Percentiles rank a stretch among this genome's conserved stretches.
Conservation (phyloP, 2,797 vertebrate genomes). For the Thripadectes ignobilis region DNA sequence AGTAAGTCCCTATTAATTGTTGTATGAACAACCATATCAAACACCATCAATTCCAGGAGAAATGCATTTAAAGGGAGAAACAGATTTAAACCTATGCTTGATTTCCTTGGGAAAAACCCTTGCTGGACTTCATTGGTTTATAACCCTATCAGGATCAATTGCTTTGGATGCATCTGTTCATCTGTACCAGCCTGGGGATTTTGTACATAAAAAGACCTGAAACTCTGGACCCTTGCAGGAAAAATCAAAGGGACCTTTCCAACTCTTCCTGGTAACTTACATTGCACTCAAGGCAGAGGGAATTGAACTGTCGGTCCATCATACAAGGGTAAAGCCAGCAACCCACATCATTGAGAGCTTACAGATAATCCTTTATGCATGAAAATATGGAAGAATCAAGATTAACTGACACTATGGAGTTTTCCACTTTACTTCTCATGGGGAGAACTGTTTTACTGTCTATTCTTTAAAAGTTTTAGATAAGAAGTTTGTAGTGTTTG, state of each 20-base stretch:
- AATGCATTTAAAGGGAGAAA: neutral
- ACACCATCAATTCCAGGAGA: neutral
- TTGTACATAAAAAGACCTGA: neutral
- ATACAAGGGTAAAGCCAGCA: neutral
- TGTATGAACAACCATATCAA: neutral
- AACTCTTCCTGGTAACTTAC: neutral
- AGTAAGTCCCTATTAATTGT: neutral
- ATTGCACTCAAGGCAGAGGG: neutral
- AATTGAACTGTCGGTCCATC: neutral
- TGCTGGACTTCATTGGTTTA: neutral
- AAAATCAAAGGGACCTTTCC: neutral
- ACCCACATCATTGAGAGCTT: neutral
- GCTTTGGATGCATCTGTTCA: neutral
- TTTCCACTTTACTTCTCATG: no score
- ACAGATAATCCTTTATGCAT: no score
- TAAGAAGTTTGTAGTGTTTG: no score
- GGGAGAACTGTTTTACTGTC: no score
- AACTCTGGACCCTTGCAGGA: neutral
- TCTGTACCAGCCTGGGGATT: neutral
- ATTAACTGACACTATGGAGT: no score
- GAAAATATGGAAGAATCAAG: no score
- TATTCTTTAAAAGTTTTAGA: no score
- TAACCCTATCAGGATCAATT: neutral
- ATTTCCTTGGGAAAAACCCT: neutral
- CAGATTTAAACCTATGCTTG: neutral